Conservation (phyloP, 1,140 invertebrate species). For the Ceratina australensis region DNA sequence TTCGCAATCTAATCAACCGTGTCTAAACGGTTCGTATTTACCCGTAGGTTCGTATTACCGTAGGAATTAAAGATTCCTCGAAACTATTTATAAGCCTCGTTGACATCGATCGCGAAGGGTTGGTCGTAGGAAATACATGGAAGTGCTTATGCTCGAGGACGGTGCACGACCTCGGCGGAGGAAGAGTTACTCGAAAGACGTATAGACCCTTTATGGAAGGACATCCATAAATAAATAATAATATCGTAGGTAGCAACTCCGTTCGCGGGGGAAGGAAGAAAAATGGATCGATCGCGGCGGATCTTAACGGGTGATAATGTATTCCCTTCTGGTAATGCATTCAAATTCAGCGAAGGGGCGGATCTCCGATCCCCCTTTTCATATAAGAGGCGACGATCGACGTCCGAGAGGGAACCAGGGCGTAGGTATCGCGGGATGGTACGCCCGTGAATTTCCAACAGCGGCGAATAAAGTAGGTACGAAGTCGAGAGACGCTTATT, state of each 20-base stretch:
- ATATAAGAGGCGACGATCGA: background rate
- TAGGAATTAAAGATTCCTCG: no score
- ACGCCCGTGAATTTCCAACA: slow-evolving; percentile 29
- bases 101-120: background rate
- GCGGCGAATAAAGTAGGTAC: slow-evolving; percentile 16
- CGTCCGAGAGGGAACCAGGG: background rate
- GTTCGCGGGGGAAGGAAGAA: background rate
- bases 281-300: slow-evolving; percentile 10
- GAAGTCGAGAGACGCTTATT: slow-evolving; percentile 33
- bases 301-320: slow-evolving; percentile 32
- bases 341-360: slow-evolving; percentile 16
- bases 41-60: no score
- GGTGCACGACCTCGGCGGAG: no score
- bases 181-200: slow-evolving; percentile 2
- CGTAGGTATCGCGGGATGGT: background rate
- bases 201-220: background rate
- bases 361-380: slow-evolving; percentile 22
- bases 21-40: no score
- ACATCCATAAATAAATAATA: slow-evolving; percentile 27
- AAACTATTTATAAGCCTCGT: background rate
- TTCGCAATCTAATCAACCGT: no score
- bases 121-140: no score
- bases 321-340: slow-evolving; percentile 33
- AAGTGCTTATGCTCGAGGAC: background rate
- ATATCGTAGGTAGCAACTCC: background rate